Percentiles rank a stretch among this genome's conserved stretches.
phyloP scores from a whole-genome alignment of 2,797 vertebrate species.

The Megalops cyprinoides region DNA sequence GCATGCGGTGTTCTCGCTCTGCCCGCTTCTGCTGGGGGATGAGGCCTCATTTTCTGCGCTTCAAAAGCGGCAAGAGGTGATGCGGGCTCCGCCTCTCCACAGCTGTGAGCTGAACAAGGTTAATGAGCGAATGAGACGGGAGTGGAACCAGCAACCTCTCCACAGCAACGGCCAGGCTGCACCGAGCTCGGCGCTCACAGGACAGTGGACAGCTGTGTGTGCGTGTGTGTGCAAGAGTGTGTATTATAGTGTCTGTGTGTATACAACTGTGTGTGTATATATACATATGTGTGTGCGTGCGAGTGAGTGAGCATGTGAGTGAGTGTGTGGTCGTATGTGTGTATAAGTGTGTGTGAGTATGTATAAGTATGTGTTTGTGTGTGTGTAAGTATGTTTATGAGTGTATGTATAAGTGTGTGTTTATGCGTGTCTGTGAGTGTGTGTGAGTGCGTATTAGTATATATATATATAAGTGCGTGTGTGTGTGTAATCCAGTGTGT shows the following conservation, averaged over 20 bases:
- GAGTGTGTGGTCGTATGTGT: constrained; percentile 22
- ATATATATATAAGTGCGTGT: not conserved
- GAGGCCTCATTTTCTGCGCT: too few species aligned
- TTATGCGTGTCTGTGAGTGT: constrained; percentile 14
- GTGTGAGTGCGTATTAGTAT: constrained; percentile 27
- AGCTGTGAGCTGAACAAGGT: too few species aligned
- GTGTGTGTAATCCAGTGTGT: too few species aligned
- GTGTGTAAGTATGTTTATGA: not conserved
- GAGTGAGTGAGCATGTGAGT: not conserved
- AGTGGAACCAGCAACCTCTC: constrained; percentile 28
- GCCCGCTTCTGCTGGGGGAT: too few species aligned
- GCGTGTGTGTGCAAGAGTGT: not conserved
- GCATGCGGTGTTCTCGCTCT: too few species aligned
- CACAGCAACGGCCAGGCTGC: constrained; percentile 27
- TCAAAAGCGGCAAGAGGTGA: too few species aligned
- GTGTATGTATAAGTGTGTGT: not conserved
- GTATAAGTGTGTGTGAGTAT: not conserved
- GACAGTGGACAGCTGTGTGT: not conserved
- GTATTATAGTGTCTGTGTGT: constrained; percentile 18
- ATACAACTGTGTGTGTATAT: not conserved
- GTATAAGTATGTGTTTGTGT: not conserved
- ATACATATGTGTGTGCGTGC: not conserved
- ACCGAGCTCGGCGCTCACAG: too few species aligned
- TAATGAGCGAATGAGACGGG: not conserved
- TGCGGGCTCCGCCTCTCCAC: too few species aligned